Percentiles rank a stretch among this genome's conserved stretches.
phyloP scores from a whole-genome alignment of 1,140 invertebrate species.

The Phthorimaea operculella region DNA sequence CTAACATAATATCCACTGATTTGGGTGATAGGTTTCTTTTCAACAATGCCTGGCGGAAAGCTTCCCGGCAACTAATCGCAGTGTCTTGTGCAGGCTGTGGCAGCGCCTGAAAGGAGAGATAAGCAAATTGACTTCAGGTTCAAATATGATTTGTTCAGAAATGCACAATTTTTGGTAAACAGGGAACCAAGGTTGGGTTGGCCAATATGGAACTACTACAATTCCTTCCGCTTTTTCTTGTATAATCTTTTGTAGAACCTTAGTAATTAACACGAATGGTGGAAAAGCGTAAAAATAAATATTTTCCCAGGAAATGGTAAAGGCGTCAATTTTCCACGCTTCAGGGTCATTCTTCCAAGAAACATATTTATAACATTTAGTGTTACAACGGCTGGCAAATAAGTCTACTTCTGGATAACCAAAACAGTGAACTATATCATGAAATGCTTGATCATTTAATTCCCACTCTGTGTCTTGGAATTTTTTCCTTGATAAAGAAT shows the following conservation, averaged over 20 bases:
- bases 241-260: constrained; percentile 7
- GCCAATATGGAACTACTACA: constrained; percentile 19
- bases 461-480: constrained; percentile 6
- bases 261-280: constrained; percentile 14
- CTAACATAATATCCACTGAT: constrained; percentile 14
- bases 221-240: constrained; percentile 15
- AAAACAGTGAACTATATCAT: constrained; percentile 3
- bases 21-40: constrained; percentile 3
- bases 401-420: constrained; percentile 4
- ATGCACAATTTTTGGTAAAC: constrained; percentile 13
- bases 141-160: constrained; percentile 5
- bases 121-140: constrained; percentile 9
- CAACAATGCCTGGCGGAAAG: constrained; percentile 13
- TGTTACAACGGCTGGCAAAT: constrained; percentile 3
- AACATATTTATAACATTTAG: constrained; percentile 6
- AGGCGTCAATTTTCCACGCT: constrained; percentile 3
- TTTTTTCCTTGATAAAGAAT: neutral
- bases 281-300: constrained; percentile 10
- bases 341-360: constrained; percentile 6
- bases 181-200: constrained; percentile 26
- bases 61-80: constrained; percentile 13
- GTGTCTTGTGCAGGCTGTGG: constrained; percentile 11
- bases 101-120: constrained; percentile 14
- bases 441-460: constrained; percentile 1
- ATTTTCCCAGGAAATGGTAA: constrained; percentile 3